Percentiles rank a stretch among this genome's conserved stretches.
Conservation (phyloP, 2,113 vertebrate genomes). For the Opisthocomus hoazin region DNA sequence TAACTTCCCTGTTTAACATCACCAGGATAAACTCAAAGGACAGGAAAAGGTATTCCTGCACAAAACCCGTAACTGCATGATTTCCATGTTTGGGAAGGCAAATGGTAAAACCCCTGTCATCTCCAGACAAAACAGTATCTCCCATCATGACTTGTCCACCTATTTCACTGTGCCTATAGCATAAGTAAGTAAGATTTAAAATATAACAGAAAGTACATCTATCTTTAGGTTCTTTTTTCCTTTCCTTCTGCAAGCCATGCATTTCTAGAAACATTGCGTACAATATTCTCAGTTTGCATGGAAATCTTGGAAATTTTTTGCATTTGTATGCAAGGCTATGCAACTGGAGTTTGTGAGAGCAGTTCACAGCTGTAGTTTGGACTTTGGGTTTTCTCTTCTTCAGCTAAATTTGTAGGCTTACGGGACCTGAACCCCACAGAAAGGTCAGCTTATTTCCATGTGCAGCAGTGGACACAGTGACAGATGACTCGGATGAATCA, state of each 20-base stretch:
- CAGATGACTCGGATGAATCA: not conserved
- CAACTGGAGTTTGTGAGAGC: not conserved
- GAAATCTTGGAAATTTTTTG: not conserved
- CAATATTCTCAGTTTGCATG: not conserved
- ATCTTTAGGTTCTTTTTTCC: accelerated
- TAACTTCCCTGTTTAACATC: not conserved
- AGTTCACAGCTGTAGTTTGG: not conserved
- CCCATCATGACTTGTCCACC: not conserved
- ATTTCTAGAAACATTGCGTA: not conserved
- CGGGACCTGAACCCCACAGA: not conserved
- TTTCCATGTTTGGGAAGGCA: not conserved
- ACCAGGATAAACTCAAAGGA: not conserved
- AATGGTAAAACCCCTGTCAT: not conserved
- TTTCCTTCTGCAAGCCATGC: not conserved
- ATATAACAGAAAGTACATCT: not conserved
- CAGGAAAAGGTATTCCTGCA: not conserved
- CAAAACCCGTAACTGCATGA: not conserved
- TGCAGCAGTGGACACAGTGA: not conserved
- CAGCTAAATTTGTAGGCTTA: not conserved
- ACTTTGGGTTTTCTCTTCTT: not conserved
- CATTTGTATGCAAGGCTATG: not conserved
- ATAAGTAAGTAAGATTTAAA: not conserved
- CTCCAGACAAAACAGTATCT: not conserved
- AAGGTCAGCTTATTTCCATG: not conserved
- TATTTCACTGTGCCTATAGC: not conserved